Base-by-base conservation (phyloP, 2,888 invertebrate species). In the Yponomeuta malinellus region DNA sequence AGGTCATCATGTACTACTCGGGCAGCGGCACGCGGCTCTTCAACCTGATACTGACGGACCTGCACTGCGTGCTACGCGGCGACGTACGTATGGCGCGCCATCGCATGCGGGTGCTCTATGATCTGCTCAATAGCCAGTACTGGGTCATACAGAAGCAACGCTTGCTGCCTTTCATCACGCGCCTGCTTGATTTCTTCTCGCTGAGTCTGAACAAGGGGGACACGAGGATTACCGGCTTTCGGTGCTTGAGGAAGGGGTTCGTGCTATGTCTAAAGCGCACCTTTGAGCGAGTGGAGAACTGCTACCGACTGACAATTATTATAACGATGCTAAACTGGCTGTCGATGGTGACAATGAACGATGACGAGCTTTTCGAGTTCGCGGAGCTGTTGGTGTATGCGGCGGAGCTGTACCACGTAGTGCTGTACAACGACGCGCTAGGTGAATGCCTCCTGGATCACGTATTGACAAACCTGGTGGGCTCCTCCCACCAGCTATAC, bases 261-360 rank as follows among this genome's bases (percentile, higher is more conserved):
- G 93, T 94, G 76, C 88, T 93, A 1, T 94, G 93, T 74, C 76
- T 94, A 2, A 85, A 91, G 48, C 86, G 93, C 31, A 88, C 93
- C 12, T 90, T 93, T 23, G 86, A 89, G 69, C 89, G 93, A 74
- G 85, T 93, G 15, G 77, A 84, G 5, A 93, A 93, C 70, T 75
- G 82, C 4, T 86, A 93, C 75, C 80, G 94, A 15, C 77, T 94
- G 37, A 78, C 85, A 12, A 85, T 93, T 68, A 87, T 94, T 31
- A 83, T 84, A 8, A 86, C 84, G 2, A 93, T 94, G 88, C 78
- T 94, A 64, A 83, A 89, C 70, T 93, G 93, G 93, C 87, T 91
- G 67, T 81, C 93, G 4, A 80, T 88, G 68, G 82, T 88, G 0
- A 78, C 79, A 9, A 81, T 90, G 72, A 76, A 78, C 0, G 87